Evolutionary conservation across 2,797 vertebrate genomes (phyloP).

Genomic region (Hippopotamyrus pictus): DNA sequence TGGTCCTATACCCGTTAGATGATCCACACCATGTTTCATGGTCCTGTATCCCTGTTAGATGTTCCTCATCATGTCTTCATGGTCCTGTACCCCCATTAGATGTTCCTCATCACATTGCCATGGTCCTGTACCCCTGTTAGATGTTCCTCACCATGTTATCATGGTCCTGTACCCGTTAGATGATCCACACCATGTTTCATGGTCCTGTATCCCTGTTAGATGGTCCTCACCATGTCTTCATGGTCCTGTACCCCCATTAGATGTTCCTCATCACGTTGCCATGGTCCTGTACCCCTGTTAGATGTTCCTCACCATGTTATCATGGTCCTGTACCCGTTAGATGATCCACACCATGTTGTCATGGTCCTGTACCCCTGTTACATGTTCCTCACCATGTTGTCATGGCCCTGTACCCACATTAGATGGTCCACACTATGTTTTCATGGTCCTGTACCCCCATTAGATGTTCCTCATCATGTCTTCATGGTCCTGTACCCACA

Average conservation of each 20-base stretch:
- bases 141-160: background rate
- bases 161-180: background rate
- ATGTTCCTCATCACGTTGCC: background rate
- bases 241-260: background rate
- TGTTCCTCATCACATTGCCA: background rate
- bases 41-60: background rate
- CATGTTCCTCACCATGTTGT: background rate
- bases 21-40: background rate
- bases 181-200: background rate
- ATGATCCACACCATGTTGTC: background rate
- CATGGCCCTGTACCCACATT: background rate
- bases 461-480: background rate
- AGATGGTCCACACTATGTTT: background rate
- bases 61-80: background rate
- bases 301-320: background rate
- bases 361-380: background rate
- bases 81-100: background rate
- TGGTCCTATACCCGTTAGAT: background rate
- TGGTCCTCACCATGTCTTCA: background rate
- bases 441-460: background rate
- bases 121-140: background rate
- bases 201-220: background rate
- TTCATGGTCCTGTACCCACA: background rate
- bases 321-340: background rate
- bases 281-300: background rate